phyloP scores from a whole-genome alignment of 2,888 invertebrate species.

The Leptodirus hochenwartii region DNA sequence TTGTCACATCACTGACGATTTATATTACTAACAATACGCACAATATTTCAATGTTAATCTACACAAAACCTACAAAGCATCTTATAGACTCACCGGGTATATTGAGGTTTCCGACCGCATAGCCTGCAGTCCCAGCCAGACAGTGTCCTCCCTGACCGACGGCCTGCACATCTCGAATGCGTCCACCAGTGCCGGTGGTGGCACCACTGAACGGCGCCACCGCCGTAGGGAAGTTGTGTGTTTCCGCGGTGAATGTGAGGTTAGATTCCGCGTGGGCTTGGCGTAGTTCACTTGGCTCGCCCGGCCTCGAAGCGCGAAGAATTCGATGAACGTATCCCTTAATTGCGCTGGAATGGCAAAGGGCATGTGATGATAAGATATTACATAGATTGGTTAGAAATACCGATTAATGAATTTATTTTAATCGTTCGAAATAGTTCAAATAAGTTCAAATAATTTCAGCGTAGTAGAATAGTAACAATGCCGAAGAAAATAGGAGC shows the following conservation, averaged over 20 bases:
- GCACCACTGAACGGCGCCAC: conserved; percentile 97
- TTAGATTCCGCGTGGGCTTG: conserved; percentile 47
- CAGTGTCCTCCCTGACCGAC: conserved; percentile 89
- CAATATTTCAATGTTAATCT: too few species aligned
- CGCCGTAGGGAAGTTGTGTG: conserved; percentile 96
- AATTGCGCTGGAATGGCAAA: conserved; percentile 55
- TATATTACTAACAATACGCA: too few species aligned
- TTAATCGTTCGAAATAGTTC: too few species aligned
- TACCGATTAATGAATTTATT: too few species aligned
- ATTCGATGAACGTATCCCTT: conserved; percentile 56
- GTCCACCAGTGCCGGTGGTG: conserved; percentile 92
- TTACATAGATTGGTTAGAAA: not conserved
- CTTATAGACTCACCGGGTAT: conserved; percentile 52
- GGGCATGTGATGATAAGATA: not conserved
- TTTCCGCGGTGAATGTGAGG: conserved; percentile 95
- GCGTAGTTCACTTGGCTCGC: conserved; percentile 38
- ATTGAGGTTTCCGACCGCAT: conserved; percentile 82
- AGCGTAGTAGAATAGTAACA: too few species aligned
- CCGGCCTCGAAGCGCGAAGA: conserved; percentile 49
- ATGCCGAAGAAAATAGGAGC: too few species aligned
- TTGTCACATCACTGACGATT: too few species aligned
- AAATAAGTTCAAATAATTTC: too few species aligned
- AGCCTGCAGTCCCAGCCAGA: conserved; percentile 92
- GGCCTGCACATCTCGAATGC: conserved; percentile 87
- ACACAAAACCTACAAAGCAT: too few species aligned